Conservation (phyloP, 2,113 vertebrate genomes). For the Silurus meridionalis region DNA sequence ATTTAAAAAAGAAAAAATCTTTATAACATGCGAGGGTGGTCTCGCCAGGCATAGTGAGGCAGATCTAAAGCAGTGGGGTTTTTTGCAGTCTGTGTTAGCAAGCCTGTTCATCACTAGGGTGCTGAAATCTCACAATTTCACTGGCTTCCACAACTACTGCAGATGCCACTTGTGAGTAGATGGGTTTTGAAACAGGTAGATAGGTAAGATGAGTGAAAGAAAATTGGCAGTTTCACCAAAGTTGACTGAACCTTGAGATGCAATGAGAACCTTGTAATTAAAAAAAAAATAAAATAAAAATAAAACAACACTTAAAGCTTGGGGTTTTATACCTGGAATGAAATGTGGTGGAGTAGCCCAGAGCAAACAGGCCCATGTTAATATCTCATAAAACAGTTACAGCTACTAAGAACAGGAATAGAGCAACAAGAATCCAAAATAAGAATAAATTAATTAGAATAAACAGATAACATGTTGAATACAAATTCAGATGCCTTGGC, state of each 20-base stretch:
- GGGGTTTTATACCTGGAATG: not conserved
- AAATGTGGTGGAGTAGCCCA: not conserved
- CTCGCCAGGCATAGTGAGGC: constrained; percentile 22
- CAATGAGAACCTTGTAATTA: too few relatives aligned
- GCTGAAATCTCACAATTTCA: constrained; percentile 43
- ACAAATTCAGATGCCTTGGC: not conserved
- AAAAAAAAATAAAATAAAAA: not conserved
- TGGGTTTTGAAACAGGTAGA: constrained; percentile 9
- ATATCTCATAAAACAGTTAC: not conserved
- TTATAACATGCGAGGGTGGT: constrained; percentile 24
- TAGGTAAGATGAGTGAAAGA: constrained; percentile 1
- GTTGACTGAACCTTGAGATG: not conserved
- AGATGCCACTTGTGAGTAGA: constrained; percentile 43
- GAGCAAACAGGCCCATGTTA: not conserved
- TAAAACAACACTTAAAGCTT: not conserved
- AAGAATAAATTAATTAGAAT: not conserved
- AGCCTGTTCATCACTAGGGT: constrained; percentile 35
- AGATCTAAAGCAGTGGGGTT: constrained; percentile 38
- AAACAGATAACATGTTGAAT: not conserved
- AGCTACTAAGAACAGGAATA: not conserved
- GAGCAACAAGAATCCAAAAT: not conserved
- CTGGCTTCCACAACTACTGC: not conserved
- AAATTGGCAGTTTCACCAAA: not conserved
- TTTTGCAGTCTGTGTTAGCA: constrained; percentile 48
- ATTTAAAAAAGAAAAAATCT: not conserved